A percentile compares a stretch with the other conserved stretches of the same genome.
phyloP scores from a whole-genome alignment of 2,113 vertebrate species.

The Corydoras maculifer region DNA sequence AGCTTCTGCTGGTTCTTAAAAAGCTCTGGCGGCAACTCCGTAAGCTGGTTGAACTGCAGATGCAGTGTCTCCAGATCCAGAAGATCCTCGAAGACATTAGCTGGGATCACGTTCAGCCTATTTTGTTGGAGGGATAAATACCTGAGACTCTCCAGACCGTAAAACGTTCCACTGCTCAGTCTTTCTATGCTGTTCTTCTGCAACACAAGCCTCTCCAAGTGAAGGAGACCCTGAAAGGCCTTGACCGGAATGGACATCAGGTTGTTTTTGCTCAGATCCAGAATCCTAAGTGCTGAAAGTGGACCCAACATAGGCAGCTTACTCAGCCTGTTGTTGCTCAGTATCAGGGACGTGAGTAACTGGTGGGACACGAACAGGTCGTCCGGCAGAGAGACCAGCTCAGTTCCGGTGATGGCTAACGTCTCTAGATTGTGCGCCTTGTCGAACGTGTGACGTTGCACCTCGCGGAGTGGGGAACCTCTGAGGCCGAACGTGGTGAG shows the following conservation, averaged over 20 bases:
- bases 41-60: conserved; percentile 79
- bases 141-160: conserved; percentile 68
- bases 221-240: conserved; percentile 46
- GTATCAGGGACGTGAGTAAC: background rate
- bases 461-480: conserved; percentile 45
- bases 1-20: conserved; percentile 75
- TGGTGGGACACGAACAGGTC: background rate
- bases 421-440: conserved; percentile 40
- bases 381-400: conserved; percentile 54
- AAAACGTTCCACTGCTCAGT: conserved; percentile 64
- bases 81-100: conserved; percentile 64
- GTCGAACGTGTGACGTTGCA: conserved; percentile 56
- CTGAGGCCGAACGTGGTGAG: conserved; percentile 43
- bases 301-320: background rate
- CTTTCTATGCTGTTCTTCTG: conserved; percentile 71
- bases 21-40: conserved; percentile 61
- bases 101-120: conserved; percentile 66
- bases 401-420: conserved; percentile 45
- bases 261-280: conserved; percentile 59
- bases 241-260: conserved; percentile 48
- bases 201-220: conserved; percentile 70
- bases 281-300: conserved; percentile 16
- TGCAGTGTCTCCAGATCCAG: conserved; percentile 73
- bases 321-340: conserved; percentile 27
- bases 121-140: conserved; percentile 77